Evolutionary conservation across 2,113 vertebrate species (phyloP), one percentile per base, ranked within the genome.

Genomic region (Condylura cristata): DNA sequence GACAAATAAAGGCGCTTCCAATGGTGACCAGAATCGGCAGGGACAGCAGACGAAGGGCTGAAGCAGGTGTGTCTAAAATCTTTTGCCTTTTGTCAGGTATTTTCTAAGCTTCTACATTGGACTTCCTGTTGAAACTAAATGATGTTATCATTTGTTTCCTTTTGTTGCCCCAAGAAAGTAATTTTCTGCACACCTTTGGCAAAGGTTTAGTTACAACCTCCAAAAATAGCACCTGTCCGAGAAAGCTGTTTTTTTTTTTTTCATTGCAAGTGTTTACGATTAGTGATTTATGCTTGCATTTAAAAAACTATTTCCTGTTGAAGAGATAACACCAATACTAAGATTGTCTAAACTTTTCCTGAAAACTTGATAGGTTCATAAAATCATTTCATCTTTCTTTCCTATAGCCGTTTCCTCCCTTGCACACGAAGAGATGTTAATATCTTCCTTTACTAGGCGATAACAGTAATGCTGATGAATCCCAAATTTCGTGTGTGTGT

Each of bases 121-220:
- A 86, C 28, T 82, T 39, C 9, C n/a, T 63, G 13, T 22, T 75
- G 56, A 86, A 80, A 17, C 13, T 70, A 4, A 63, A 80, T 72
- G 76, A 72, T 80, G 16, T 16, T 17, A 17, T 68, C 51, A 16
- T 65, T 85, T 65, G 81, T 76, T 88, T 65, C 24, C 22, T 84
- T 85, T 93, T 39, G 70, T 74, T 86, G n/a, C 12, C 12, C 30
- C 26, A 85, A 76, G 71, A 60, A 90, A 86, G 71, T 56, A 72
- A 56, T 66, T 44, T 53, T 63, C 68, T n/a, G 41, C 22, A 68
- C 3, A 81, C 39, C 24, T 79, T 86, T 79, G 22, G 44, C 14
- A 51, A 89, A 95, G 76, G 13, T 30, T 90, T 86, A 91, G 28
- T n/a, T 39, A 63, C 5, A 88, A 91, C 74, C 88, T 63, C 72